phyloP scores from a whole-genome alignment of 1,140 invertebrate genomes.

The Brachionus rotundiformis region DNA sequence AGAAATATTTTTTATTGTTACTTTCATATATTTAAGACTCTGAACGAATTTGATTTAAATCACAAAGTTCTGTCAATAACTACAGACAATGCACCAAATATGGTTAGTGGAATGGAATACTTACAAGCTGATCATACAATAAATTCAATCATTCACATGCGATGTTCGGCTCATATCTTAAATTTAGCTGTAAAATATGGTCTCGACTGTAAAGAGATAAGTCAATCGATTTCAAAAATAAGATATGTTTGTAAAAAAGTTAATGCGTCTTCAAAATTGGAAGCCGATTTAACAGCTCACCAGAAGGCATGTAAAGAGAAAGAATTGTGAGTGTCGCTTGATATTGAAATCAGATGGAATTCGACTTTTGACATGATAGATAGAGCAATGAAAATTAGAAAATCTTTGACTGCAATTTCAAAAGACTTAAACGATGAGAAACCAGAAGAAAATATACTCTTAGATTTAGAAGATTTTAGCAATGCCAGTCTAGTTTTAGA shows the following conservation, averaged over 20 bases:
- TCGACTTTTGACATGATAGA: conserved; percentile 27
- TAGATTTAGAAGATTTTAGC: not conserved
- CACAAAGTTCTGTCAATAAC: not conserved
- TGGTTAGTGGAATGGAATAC: not conserved
- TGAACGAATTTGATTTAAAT: not conserved
- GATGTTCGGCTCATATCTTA: conserved; percentile 24
- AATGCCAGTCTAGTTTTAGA: not conserved
- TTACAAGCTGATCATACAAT: not conserved
- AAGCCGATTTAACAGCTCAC: conserved; percentile 1
- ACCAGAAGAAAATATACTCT: not conserved
- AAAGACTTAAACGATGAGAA: not conserved
- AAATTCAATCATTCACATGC: conserved; percentile 4
- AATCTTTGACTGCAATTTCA: not conserved
- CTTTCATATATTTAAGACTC: not conserved
- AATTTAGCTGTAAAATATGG: not conserved
- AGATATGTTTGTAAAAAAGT: conserved; percentile 30
- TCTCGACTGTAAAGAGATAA: conserved; percentile 10
- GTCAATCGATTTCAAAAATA: conserved; percentile 23
- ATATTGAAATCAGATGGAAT: conserved; percentile 1
- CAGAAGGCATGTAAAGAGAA: conserved; percentile 17
- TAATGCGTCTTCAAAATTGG: conserved; percentile 13
- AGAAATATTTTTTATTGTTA: not conserved
- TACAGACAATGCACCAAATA: conserved; percentile 13
- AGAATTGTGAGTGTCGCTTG: not conserved
- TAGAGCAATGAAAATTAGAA: conserved; percentile 17